Percentiles rank a stretch among this genome's conserved stretches.
These are phyloP conservation scores for Limenitis arthemis DNA, from an alignment of 2,888 invertebrate species.

Conservation along the genomic window DNA sequence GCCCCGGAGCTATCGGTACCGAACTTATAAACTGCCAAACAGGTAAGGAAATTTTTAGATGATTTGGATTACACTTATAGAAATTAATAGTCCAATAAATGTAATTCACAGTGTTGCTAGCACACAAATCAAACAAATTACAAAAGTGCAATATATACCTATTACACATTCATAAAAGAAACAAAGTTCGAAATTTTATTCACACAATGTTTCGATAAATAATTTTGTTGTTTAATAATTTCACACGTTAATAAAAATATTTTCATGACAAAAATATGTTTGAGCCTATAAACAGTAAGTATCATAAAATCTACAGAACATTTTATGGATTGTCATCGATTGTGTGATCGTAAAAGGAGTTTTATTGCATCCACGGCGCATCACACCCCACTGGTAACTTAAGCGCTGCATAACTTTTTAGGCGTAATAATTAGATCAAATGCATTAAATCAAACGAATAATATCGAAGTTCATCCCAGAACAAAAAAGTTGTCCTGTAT, in stretches of 20 bases:
- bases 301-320: slow-evolving; percentile 9
- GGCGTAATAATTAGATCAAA: neutral
- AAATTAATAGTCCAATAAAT: too few relatives aligned
- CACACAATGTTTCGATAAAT: neutral
- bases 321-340: slow-evolving; percentile 15
- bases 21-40: too few relatives aligned
- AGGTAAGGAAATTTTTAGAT: too few relatives aligned
- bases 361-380: slow-evolving; percentile 22
- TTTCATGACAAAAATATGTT: neutral
- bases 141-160: too few relatives aligned
- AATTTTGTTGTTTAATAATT: neutral
- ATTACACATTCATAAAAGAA: too few relatives aligned
- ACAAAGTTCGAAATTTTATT: neutral
- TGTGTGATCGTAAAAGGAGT: slow-evolving; percentile 17
- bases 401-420: too few relatives aligned
- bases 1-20: too few relatives aligned
- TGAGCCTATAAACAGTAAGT: slow-evolving; percentile 14
- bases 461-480: slow-evolving; percentile 18
- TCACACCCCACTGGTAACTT: too few relatives aligned
- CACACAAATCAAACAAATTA: too few relatives aligned
- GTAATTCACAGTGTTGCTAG: too few relatives aligned
- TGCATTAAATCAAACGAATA: slow-evolving; percentile 15
- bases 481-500: slow-evolving; percentile 12
- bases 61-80: too few relatives aligned
- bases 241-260: neutral